These are phyloP conservation scores for Lepidotrigona ventralis DNA, from an alignment of 1,140 invertebrate species.

Conservation along the genomic window DNA sequence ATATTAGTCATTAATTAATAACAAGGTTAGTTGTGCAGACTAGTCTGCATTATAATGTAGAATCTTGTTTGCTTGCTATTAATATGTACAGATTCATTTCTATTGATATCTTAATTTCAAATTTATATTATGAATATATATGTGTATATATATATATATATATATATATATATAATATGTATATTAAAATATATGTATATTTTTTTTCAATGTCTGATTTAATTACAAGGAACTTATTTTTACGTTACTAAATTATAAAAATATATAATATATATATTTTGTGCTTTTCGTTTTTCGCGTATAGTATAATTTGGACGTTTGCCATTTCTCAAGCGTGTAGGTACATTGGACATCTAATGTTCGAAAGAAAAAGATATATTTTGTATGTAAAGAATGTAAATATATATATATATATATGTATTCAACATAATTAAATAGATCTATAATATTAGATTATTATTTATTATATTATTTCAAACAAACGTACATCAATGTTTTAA, in stretches of 20 bases:
- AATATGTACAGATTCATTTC: not conserved
- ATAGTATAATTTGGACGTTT: slow-evolving; percentile 12
- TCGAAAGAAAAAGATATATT: not conserved
- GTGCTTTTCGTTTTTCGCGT: not conserved
- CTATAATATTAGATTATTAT: not conserved
- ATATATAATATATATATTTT: not conserved
- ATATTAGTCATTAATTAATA: slow-evolving; percentile 4
- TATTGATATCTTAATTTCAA: not conserved
- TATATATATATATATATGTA: not conserved
- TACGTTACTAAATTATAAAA: not conserved
- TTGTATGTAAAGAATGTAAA: not conserved
- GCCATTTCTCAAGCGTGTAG: slow-evolving; percentile 34
- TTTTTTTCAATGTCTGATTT: not conserved
- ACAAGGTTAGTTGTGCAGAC: not conserved
- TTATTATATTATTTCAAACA: not conserved
- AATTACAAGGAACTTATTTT: not conserved
- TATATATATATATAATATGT: no score
- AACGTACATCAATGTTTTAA: not conserved
- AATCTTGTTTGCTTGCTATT: not conserved
- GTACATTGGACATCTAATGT: not conserved
- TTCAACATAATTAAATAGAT: not conserved
- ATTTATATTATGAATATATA: no score
- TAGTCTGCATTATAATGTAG: not conserved
- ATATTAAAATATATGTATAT: no score
- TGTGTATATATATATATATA: no score